These are phyloP conservation scores for Busseola fusca DNA, from an alignment of 2,888 invertebrate species.

Conservation along the genomic window DNA sequence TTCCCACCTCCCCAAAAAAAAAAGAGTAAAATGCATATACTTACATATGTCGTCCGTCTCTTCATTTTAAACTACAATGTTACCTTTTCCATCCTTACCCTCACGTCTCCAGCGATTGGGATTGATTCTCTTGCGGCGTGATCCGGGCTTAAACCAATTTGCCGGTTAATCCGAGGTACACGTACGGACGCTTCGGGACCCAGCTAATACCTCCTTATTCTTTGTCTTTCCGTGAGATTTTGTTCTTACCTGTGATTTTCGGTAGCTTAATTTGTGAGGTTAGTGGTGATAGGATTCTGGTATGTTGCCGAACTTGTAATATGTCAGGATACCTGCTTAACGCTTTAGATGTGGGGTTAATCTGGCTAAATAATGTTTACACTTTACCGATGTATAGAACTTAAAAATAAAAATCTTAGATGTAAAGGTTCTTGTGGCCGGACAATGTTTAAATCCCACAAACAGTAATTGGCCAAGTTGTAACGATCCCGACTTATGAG, in stretches of 20 bases:
- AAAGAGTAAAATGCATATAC: neutral
- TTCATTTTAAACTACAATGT: neutral
- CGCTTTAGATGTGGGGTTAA: neutral
- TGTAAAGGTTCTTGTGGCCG: neutral
- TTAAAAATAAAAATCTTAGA: neutral
- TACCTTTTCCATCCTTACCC: slow-evolving; percentile 48
- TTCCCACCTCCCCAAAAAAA: too few species aligned
- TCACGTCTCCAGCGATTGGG: slow-evolving; percentile 70
- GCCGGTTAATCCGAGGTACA: slow-evolving; percentile 80
- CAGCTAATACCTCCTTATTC: slow-evolving; percentile 53
- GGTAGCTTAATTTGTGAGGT: slow-evolving; percentile 29
- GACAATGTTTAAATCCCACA: neutral
- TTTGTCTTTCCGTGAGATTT: slow-evolving; percentile 63
- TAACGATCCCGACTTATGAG: too few species aligned
- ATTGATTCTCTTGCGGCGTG: slow-evolving; percentile 79
- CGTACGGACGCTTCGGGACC: slow-evolving; percentile 74
- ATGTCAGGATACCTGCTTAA: neutral
- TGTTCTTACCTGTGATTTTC: slow-evolving; percentile 45
- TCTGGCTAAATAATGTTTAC: neutral
- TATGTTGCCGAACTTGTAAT: neutral
- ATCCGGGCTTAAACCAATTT: slow-evolving; percentile 83
- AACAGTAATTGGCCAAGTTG: too few species aligned
- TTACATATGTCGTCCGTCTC: neutral
- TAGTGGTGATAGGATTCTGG: neutral
- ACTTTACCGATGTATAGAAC: neutral